These are phyloP conservation scores for Drosophila arizonae DNA, from an alignment of 1,140 invertebrate species.

Conservation along the genomic window DNA sequence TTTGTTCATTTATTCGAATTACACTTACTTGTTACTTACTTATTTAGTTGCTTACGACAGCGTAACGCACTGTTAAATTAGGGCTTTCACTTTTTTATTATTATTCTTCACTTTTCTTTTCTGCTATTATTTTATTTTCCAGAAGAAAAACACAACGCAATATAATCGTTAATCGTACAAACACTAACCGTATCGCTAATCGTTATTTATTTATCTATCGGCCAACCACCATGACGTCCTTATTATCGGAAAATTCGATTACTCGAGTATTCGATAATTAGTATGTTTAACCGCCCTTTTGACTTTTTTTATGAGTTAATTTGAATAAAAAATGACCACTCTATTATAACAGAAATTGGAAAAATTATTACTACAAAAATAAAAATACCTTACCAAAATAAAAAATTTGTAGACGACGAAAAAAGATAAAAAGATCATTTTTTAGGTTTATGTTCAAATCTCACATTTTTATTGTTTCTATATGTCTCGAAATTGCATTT, in stretches of 20 bases:
- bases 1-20: conserved; percentile 24
- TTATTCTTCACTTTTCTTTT: conserved; percentile 37
- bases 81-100: conserved; percentile 6
- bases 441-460: conserved; percentile 64
- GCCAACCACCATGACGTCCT: background rate
- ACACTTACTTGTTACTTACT: conserved; percentile 18
- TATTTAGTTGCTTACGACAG: background rate
- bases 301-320: background rate
- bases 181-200: conserved; percentile 20
- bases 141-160: conserved; percentile 51
- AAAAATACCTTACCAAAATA: too few species aligned
- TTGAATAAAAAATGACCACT: too few species aligned
- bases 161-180: conserved; percentile 44
- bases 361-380: too few species aligned
- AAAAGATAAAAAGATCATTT: background rate
- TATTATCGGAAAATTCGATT: background rate
- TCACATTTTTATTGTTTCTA: conserved; percentile 81
- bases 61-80: conserved; percentile 4
- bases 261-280: background rate
- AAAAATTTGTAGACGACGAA: too few species aligned
- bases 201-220: conserved; percentile 19
- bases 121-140: conserved; percentile 33
- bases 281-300: background rate
- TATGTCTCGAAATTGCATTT: conserved; percentile 80
- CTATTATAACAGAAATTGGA: too few species aligned